Evolutionary conservation across 1,140 invertebrate species (phyloP), one percentile per base, ranked within the genome.

Genomic region (Cydia amplana): DNA sequence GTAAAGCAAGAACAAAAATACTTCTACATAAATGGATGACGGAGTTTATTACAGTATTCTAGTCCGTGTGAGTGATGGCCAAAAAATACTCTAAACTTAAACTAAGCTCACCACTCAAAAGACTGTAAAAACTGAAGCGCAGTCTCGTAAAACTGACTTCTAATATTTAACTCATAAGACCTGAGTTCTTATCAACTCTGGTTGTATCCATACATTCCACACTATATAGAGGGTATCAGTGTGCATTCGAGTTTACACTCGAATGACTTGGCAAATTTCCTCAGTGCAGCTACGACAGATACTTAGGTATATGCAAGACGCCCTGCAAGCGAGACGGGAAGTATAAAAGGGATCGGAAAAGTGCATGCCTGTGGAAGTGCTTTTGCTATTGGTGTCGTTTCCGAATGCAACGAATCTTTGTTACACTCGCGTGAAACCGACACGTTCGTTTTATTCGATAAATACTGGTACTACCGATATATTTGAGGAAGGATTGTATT

Each of bases 231-330:
- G 73, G 73, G 23, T 81, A 82, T 84, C 78, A 81, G 64, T 80
- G 75, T 75, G 51, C 63, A 74, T 49, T 78, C 64, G 76, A 83
- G 80, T 87, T 88, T 77, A 84, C 85, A 79, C 77, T 86, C 77
- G 85, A 85, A 86, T 83, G 85, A 88, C 75, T 88, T 86, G 75
- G 85, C 75, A 84, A 88, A 86, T 86, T 85, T 83, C 81, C 82
- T 79, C 78, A 83, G 79, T 77, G 76, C 82, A 79, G 81, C 73
- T 78, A 46, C 80, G 80, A 82, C 73, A 84, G 82, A 86, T 83
- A 87, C 77, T 78, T 80, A 36, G 20, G 25, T 67, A 67, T 32
- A n/a, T 70, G 78, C 79, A 80, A 84, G 80, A 81, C 79, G 82
- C 80, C 72, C 79, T 80, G 74, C 77, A 73, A 77, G 75, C 76